Evolutionary conservation across 2,888 invertebrate species (phyloP), one percentile per base, ranked within the genome.

Genomic region (Dryadula phaetusa): DNA sequence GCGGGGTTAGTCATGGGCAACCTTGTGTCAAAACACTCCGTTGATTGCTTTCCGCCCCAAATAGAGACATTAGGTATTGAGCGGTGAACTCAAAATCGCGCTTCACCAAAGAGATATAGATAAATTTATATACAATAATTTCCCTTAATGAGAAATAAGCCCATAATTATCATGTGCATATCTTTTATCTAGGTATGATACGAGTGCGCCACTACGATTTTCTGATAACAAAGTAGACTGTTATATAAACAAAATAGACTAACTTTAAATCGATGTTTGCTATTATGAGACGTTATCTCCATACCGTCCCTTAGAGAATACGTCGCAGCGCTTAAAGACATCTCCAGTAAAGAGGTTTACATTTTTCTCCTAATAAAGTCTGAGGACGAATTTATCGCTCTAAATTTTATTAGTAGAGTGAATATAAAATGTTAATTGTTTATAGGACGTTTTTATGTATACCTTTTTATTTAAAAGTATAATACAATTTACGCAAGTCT

Each of bases 221-320:
- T 22, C 6, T 3, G 8, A 16, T n/a, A 28, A 32, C 14, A 7
- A 22, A 22, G 8, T 3, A n/a, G 32, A 32, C 16, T 3, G n/a
- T n/a, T 18, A 18, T 18, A 28, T 4, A 53, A 28, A 53, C 53
- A 53, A 47, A 25, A 53, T 32, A 10, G 18, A 54, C 53, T 56
- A 5, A 47, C 22, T 32, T 47, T 40, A 6, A 56, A 49, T 47
- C 47, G 40, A 64, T 64, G 25, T 47, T 60, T 44, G 53, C 42
- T 44, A 64, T 32, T 64, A 47, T 28, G 12, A 47, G 58, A 40
- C 25, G 40, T n/a, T 64, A 49, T 58, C 64, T 58, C 40, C 16
- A 37, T 49, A 49, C 25, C n/a, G 8, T 64, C 37, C 64, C 64
- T 40, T 20, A 56, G 64, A 64, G 64, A 58, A 58, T 64, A 49